Evolutionary conservation across 1,140 invertebrate species (phyloP).

Genomic region (Danaus plexippus): DNA sequence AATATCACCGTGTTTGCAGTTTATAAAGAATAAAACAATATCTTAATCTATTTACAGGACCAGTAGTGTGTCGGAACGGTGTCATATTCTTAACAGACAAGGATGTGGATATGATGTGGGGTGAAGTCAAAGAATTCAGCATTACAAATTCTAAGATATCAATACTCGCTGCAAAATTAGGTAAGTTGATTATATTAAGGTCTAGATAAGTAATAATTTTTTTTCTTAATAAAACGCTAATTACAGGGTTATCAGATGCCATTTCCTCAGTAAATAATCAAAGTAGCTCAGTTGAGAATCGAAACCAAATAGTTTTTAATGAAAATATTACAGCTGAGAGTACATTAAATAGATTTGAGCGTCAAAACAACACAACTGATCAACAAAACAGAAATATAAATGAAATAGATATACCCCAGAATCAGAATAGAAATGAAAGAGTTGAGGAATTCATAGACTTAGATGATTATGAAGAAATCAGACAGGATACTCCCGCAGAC

Average conservation of each 20-base stretch:
- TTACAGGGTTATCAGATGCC: no score
- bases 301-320: conserved; percentile 3
- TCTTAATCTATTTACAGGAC: conserved; percentile 70
- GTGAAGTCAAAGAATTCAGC: conserved; percentile 76
- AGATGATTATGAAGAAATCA: conserved; percentile 22
- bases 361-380: conserved; percentile 21
- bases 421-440: conserved; percentile 24
- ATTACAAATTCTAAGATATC: conserved; percentile 38
- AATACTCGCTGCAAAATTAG: conserved; percentile 38
- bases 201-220: conserved; percentile 28
- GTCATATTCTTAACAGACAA: conserved; percentile 77
- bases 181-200: conserved; percentile 28
- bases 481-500: no score
- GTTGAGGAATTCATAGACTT: conserved; percentile 35
- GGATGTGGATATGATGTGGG: conserved; percentile 79
- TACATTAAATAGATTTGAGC: not conserved
- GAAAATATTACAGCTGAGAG: conserved; percentile 7
- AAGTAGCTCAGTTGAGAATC: conserved; percentile 1
- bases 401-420: not conserved
- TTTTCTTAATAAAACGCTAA: conserved; percentile 24
- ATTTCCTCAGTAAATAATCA: conserved; percentile 8
- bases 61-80: conserved; percentile 79
- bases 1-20: not conserved
- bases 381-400: conserved; percentile 11
- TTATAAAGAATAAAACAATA: not conserved